phyloP scores from a whole-genome alignment of 2,797 vertebrate genomes.

The Phataginus tricuspis region DNA sequence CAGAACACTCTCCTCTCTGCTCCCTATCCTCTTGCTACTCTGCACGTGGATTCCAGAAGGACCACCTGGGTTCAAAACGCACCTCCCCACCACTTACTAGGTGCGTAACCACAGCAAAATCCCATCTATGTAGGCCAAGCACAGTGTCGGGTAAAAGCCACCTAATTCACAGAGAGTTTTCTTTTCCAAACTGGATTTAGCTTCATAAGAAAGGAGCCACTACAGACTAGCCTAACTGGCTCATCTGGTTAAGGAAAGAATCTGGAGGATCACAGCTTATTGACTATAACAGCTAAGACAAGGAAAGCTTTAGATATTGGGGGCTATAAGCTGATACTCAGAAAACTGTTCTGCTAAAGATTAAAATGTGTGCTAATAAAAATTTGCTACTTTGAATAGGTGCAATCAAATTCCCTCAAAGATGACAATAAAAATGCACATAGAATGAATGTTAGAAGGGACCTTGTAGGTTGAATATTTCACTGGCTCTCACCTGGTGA shows the following conservation, averaged over 20 bases:
- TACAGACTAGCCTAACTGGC: neutral
- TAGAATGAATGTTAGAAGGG: neutral
- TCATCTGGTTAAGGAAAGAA: neutral
- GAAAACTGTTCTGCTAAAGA: slow-evolving; percentile 4
- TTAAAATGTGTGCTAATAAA: neutral
- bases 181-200: slow-evolving; percentile 8
- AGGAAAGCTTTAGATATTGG: neutral
- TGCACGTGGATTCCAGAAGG: neutral
- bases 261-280: neutral
- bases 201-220: neutral
- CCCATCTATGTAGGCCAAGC: neutral
- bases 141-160: neutral
- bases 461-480: neutral
- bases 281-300: neutral
- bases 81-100: neutral
- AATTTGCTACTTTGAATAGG: neutral
- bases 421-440: neutral
- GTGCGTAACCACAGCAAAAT: neutral
- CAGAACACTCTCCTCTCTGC: neutral
- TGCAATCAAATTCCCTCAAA: neutral
- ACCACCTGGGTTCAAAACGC: neutral
- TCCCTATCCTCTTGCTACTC: neutral
- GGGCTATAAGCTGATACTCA: neutral
- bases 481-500: neutral
- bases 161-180: neutral